Evolutionary conservation across 2,113 vertebrate genomes (phyloP).

Genomic region (Erinaceus europaeus): DNA sequence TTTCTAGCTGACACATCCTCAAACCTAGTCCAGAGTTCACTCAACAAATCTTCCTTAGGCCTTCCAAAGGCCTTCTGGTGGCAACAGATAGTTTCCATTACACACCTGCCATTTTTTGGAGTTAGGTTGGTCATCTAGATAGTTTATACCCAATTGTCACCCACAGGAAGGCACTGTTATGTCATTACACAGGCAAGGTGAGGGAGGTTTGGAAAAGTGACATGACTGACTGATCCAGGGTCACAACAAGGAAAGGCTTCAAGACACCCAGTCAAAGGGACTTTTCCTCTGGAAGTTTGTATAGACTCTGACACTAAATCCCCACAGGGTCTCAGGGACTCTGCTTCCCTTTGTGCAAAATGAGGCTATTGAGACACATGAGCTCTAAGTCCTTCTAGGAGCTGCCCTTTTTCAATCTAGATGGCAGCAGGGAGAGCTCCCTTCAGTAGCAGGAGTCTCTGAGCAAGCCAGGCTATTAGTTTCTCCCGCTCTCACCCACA

Average conservation of each 20-base stretch:
- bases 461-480: not conserved
- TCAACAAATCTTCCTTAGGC: not conserved
- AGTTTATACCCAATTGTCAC: not conserved
- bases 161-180: not conserved
- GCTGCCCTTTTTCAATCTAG: not conserved
- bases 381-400: not conserved
- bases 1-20: fast-evolving
- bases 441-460: not conserved
- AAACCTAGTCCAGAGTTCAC: not conserved
- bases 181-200: not conserved
- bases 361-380: not conserved
- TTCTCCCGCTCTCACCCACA: not conserved
- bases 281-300: not conserved
- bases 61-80: not conserved
- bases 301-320: not conserved
- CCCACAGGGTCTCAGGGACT: not conserved
- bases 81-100: not conserved
- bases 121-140: not conserved
- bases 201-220: not conserved
- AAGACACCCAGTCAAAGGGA: not conserved
- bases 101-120: not conserved
- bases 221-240: not conserved
- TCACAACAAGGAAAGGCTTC: not conserved
- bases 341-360: not conserved
- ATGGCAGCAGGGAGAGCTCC: not conserved